Conservation (phyloP, 2,113 vertebrate genomes). For the Apus apus region DNA sequence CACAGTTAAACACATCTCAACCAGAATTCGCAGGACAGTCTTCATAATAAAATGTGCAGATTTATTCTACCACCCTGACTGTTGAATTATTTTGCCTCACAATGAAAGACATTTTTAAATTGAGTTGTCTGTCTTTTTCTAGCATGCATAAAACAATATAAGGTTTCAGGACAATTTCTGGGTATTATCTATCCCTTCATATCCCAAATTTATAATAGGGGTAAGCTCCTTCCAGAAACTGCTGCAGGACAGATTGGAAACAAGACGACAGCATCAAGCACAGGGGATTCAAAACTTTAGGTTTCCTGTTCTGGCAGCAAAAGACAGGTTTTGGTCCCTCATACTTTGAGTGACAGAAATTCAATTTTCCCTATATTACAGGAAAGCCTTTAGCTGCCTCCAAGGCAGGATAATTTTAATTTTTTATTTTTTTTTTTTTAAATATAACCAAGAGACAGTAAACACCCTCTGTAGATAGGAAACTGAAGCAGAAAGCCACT, state of each 20-base stretch:
- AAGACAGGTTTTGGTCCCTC: neutral
- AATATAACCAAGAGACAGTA: neutral
- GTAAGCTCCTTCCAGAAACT: neutral
- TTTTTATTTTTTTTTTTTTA: neutral
- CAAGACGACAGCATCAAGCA: neutral
- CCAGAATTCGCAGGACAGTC: neutral
- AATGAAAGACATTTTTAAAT: neutral
- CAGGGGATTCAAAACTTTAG: accelerated
- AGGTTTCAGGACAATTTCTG: neutral
- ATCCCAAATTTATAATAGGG: neutral
- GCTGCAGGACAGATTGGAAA: neutral
- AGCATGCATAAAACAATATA: neutral
- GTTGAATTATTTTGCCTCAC: neutral
- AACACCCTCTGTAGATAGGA: neutral
- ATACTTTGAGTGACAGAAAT: accelerated
- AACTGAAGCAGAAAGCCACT: neutral
- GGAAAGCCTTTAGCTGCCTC: neutral
- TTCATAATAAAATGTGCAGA: neutral
- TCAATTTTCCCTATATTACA: neutral
- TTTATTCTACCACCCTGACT: neutral
- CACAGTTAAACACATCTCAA: neutral
- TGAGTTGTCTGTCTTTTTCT: neutral
- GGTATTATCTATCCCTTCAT: neutral
- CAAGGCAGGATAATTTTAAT: neutral
- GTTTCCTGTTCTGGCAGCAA: accelerated